Conservation (phyloP, 2,888 invertebrate genomes). For the Cephus pygmeus region DNA sequence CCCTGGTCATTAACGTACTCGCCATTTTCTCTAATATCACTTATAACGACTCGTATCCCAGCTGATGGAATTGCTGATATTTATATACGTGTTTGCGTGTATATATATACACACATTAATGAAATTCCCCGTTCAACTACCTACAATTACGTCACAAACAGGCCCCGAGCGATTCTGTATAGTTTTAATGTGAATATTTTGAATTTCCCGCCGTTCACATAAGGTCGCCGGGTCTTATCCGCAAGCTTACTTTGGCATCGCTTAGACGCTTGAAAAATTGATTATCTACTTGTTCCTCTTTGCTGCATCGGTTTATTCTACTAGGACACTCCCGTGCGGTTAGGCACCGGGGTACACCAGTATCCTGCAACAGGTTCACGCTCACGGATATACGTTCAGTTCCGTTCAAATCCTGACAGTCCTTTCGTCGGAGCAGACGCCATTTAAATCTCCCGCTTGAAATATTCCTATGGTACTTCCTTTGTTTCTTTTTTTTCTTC, state of each 20-base stretch:
- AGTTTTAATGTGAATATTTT: not conserved
- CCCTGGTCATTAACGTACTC: not conserved
- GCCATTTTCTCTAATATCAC: not conserved
- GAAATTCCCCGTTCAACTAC: not conserved
- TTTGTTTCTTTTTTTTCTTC: not conserved
- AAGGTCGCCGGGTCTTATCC: not conserved
- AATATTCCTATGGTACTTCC: not conserved
- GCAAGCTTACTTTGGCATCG: not conserved
- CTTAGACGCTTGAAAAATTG: not conserved
- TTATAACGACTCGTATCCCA: not conserved
- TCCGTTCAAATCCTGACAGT: conserved; percentile 8
- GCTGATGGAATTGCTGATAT: not conserved
- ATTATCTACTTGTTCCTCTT: not conserved
- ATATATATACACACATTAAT: not conserved
- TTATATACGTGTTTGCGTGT: not conserved
- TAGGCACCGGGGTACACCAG: not conserved
- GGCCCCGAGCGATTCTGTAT: not conserved
- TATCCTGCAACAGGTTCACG: conserved; percentile 42
- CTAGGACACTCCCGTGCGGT: not conserved
- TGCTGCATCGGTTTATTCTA: not conserved
- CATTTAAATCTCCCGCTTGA: not conserved
- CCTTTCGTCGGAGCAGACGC: not conserved
- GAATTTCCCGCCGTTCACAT: not conserved
- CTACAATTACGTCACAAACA: not conserved
- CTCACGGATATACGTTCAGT: conserved; percentile 31